phyloP scores from a whole-genome alignment of 1,140 invertebrate genomes.

The Leptopilina boulardi region DNA sequence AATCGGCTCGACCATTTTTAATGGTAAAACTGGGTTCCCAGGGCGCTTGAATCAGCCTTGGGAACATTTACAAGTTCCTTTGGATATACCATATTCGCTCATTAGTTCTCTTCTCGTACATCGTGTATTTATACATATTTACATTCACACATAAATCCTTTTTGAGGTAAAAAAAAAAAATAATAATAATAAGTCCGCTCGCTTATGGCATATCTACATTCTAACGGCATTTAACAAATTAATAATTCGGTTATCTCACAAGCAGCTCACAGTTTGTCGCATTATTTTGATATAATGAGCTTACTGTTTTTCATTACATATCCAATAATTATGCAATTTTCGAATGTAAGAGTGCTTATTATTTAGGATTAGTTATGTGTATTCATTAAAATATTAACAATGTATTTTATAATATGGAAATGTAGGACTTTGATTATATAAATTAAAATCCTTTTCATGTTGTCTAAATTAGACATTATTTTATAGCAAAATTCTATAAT shows the following conservation, averaged over 20 bases:
- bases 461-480: too few relatives aligned
- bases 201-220: not conserved
- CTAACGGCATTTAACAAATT: conserved; percentile 31
- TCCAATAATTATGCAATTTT: not conserved
- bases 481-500: too few relatives aligned
- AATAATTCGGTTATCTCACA: conserved; percentile 17
- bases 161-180: not conserved
- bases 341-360: not conserved
- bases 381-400: not conserved
- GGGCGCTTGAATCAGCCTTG: conserved; percentile 17
- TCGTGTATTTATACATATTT: not conserved
- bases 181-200: too few relatives aligned
- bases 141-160: conserved; percentile 11
- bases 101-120: conserved; percentile 14
- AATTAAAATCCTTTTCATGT: too few relatives aligned
- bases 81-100: conserved; percentile 34
- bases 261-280: not conserved
- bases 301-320: not conserved
- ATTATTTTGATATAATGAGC: not conserved
- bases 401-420: not conserved
- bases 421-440: too few relatives aligned
- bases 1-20: conserved; percentile 27
- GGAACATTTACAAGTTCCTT: not conserved
- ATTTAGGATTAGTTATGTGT: not conserved
- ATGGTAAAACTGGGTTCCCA: conserved; percentile 31